Base-by-base conservation (phyloP, 2,888 invertebrate genomes). In the Sesamia inferens region DNA sequence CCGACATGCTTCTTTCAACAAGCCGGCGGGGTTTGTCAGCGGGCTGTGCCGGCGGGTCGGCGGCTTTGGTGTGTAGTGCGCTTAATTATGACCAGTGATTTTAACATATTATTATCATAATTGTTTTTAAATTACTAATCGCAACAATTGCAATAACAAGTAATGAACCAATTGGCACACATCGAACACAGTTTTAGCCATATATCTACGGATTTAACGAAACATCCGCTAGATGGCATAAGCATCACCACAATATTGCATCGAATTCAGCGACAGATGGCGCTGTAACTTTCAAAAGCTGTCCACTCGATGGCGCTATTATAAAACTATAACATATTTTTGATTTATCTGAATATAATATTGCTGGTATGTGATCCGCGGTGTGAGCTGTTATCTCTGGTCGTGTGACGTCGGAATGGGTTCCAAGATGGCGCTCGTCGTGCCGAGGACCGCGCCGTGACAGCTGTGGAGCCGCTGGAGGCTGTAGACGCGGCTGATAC, bases 401-500 rank as follows among this genome's bases (percentile, higher is more conserved):
- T 90, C 5, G 97, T 95, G 83, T 97, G 96, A 66, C 97, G 96
- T 78, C 97, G 97, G 94, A 98, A 98, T 0, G 98, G 98, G 91
- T 98, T 98, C 98, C 98, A 98, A 54, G 97, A 95, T 5, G 97
- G 97, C 75, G 96, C 94, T 5, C 97, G 93, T 4, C 96, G 92
- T 0, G 96, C 94, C 0, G 96, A 94, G 1, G 89, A 96, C 82
- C 93, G 88, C 14, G 93, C 93, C 0, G 93, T 93, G 75, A 89
- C 90, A 3, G 92, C 94, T 0, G 92, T 93, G 68, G 95, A 94
- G 44, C 95, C 94, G 83, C 94, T 93, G 48, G 96, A 95, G 0
- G 95, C 93, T 0, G 93, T 93, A 8, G 96, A 96, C 0, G 96
- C 96, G 0, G 95, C 96, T 0, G 96, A 96, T 19, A 96, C 96